Conservation (phyloP, 2,888 invertebrate genomes). For the Crepidodera aurea region DNA sequence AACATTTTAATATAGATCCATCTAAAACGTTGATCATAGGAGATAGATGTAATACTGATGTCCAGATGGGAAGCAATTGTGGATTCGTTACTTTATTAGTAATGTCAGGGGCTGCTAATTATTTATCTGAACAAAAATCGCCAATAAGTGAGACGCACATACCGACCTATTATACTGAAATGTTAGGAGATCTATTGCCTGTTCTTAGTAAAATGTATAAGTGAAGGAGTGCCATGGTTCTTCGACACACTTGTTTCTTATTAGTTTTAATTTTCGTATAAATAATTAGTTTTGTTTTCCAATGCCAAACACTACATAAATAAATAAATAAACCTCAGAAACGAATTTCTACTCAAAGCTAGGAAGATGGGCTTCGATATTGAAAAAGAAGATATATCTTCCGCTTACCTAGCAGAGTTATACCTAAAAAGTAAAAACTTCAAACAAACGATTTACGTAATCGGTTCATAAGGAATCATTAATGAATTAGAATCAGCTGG, state of each 20-base stretch:
- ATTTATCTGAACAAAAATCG: conserved; percentile 51
- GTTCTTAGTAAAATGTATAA: background rate
- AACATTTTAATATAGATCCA: conserved; percentile 78
- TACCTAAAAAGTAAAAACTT: conserved; percentile 79
- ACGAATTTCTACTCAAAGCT: conserved; percentile 79
- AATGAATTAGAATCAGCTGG: conserved; percentile 84
- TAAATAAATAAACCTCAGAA: conserved; percentile 84
- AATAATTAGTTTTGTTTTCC: no score
- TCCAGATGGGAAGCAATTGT: conserved; percentile 85
- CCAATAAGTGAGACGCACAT: conserved; percentile 65
- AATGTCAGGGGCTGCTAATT: conserved; percentile 79
- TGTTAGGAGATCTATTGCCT: conserved; percentile 70
- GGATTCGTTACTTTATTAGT: conserved; percentile 90
- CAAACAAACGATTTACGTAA: conserved; percentile 80
- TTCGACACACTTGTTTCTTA: no score
- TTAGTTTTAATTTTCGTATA: no score
- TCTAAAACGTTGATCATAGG: conserved; percentile 89
- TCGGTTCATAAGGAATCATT: conserved; percentile 83
- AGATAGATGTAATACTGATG: conserved; percentile 92
- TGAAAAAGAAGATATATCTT: conserved; percentile 74
- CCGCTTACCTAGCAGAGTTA: conserved; percentile 79
- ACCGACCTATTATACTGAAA: conserved; percentile 76
- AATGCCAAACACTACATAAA: no score
- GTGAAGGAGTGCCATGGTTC: background rate
- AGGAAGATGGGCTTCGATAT: conserved; percentile 76